Conservation (phyloP, 1,140 invertebrate species). For the Pentalonia nigronervosa region DNA sequence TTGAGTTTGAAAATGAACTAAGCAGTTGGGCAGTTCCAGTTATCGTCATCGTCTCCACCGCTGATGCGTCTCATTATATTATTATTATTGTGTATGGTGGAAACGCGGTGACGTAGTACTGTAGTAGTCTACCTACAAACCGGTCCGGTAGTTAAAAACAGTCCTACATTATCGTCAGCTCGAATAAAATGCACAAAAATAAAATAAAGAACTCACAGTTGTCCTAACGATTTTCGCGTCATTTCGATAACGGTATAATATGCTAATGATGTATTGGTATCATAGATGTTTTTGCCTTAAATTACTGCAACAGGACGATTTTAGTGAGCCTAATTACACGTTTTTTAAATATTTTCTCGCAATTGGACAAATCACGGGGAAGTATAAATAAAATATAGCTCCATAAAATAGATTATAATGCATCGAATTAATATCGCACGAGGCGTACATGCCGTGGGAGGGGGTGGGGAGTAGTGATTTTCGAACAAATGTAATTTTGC, state of each 20-base stretch:
- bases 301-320: background rate
- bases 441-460: background rate
- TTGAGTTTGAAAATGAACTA: no score
- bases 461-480: background rate
- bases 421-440: background rate
- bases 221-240: background rate
- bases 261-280: background rate
- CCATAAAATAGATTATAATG: background rate
- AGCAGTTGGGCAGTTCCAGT: no score
- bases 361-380: background rate
- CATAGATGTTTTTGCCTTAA: background rate
- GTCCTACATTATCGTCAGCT: background rate
- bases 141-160: conserved; percentile 13
- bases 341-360: background rate
- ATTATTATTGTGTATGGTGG: background rate
- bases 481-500: background rate
- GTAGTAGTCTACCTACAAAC: background rate
- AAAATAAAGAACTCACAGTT: background rate
- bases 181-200: background rate
- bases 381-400: background rate
- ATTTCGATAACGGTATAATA: background rate
- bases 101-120: background rate
- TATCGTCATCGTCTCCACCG: no score
- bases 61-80: background rate
- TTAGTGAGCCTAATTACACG: background rate